phyloP scores from a whole-genome alignment of 2,113 vertebrate species.

The Synchiropus splendidus region DNA sequence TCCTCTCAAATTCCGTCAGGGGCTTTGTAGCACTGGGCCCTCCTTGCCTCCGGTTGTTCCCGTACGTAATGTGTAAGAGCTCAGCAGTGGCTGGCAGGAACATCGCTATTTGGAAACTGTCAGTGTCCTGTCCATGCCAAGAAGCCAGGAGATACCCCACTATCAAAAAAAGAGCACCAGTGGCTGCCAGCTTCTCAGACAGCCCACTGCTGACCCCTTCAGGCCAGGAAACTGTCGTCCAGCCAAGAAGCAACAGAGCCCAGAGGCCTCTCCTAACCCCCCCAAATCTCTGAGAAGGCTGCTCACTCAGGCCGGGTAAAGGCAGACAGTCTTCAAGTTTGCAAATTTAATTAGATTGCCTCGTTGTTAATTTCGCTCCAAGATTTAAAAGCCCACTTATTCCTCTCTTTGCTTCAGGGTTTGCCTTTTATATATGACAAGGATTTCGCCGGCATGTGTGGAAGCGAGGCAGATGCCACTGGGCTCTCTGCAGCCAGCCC shows the following conservation, averaged over 20 bases:
- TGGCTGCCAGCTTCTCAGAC: conserved; percentile 53
- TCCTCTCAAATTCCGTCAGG: conserved; percentile 26
- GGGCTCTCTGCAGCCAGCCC: conserved; percentile 61
- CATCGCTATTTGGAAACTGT: conserved; percentile 36
- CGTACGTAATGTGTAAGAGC: conserved; percentile 42
- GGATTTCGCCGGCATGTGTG: conserved; percentile 21
- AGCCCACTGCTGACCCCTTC: conserved; percentile 64
- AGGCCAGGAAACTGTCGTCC: conserved; percentile 47
- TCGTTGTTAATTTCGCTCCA: conserved; percentile 40
- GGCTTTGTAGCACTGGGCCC: conserved; percentile 31
- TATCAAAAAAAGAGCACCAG: conserved; percentile 31
- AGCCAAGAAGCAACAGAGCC: conserved; percentile 43
- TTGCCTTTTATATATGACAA: conserved; percentile 24
- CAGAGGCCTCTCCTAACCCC: conserved; percentile 9
- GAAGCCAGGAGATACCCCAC: conserved; percentile 43
- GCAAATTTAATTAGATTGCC: conserved; percentile 49
- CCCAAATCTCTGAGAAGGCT: conserved; percentile 23
- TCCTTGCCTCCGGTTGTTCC: conserved; percentile 26
- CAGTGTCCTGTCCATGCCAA: conserved; percentile 46
- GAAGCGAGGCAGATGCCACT: conserved; percentile 16
- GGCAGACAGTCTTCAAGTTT: conserved; percentile 20
- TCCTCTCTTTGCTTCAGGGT: conserved; percentile 23
- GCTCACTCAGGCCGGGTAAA: conserved; percentile 15
- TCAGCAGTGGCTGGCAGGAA: conserved; percentile 45
- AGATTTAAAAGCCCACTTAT: conserved; percentile 49